These are phyloP conservation scores for Temnothorax longispinosus DNA, from an alignment of 1,140 invertebrate genomes.

Conservation along the genomic window DNA sequence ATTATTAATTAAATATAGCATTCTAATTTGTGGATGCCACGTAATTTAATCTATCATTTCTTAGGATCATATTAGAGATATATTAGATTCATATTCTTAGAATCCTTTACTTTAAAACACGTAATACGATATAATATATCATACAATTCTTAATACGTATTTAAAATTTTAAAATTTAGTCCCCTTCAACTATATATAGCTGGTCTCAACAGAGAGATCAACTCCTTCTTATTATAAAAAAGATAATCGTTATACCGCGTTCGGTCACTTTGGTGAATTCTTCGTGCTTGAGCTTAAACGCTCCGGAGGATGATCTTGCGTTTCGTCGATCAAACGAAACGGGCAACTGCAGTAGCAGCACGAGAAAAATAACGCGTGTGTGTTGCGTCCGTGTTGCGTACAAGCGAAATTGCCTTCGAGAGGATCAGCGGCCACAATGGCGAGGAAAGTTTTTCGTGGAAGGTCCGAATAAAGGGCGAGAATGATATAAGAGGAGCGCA, in stretches of 20 bases:
- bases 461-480: conserved; percentile 4
- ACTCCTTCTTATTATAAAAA: conserved; percentile 33
- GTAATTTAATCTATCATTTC: neutral
- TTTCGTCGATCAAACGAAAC: conserved; percentile 49
- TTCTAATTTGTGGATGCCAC: neutral
- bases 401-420: conserved; percentile 41
- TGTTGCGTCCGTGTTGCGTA: conserved; percentile 13
- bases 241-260: conserved; percentile 36
- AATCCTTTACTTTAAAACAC: neutral
- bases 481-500: conserved; percentile 4
- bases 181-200: neutral
- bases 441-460: conserved; percentile 39
- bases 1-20: neutral
- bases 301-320: conserved; percentile 45
- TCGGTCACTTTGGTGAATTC: conserved; percentile 43
- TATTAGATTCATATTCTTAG: neutral
- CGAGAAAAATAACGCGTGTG: conserved; percentile 24
- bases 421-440: conserved; percentile 37
- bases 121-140: neutral
- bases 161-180: neutral
- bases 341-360: neutral
- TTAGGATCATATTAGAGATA: too few relatives aligned
- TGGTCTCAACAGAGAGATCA: conserved; percentile 20
- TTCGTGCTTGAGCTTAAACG: conserved; percentile 28
- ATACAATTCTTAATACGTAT: neutral